Base-by-base conservation (phyloP, 2,797 vertebrate species). In the Lithobates pipiens region DNA sequence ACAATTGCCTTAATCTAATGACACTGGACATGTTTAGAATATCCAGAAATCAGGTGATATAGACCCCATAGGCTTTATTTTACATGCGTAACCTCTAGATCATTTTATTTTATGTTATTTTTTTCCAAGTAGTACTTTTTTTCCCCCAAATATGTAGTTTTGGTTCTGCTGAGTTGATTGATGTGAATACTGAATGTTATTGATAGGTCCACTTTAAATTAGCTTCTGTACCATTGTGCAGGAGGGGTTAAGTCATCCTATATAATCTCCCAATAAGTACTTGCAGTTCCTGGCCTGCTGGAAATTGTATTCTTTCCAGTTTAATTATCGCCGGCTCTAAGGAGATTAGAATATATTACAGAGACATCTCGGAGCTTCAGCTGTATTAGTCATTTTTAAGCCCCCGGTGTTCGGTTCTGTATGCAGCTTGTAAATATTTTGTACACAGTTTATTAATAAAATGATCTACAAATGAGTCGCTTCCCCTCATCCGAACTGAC, bases 301-400 rank as follows among this genome's bases (percentile, higher is more conserved):
- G 79, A 77, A 78, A 88, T 80, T 79, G 70, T 77, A 75, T 86
- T 81, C 80, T 82, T 81, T 82, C 57, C 82, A 76, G 84, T 78
- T 89, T 88, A 85, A 89, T 89, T 88, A 89, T 65, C 71, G 83
- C 63, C 27, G 85, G 82, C 69, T 85, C 81, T 76, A 39, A n/a
- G 82, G 82, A 70, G 57, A 79, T 76, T 82, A 67, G 71, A 36
- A 82, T 85, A 85, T 85, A 85, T 85, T 85, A 85, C 78, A 76
- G 77, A 75, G 39, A 85, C 78, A 80, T 76, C 78, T 80, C 71
- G n/a, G 27, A 85, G 84, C 77, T 81, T 70, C 72, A 16, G 84
- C 44, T 76, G 84, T 46, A 85, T 85, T 85, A 85, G 84, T 80
- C 84, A 76, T 36, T 68, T 75, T 67, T 85, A 85, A 85, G 84